These are phyloP conservation scores for Crypturellus tataupa DNA, from an alignment of 2,797 vertebrate genomes.

Conservation along the genomic window DNA sequence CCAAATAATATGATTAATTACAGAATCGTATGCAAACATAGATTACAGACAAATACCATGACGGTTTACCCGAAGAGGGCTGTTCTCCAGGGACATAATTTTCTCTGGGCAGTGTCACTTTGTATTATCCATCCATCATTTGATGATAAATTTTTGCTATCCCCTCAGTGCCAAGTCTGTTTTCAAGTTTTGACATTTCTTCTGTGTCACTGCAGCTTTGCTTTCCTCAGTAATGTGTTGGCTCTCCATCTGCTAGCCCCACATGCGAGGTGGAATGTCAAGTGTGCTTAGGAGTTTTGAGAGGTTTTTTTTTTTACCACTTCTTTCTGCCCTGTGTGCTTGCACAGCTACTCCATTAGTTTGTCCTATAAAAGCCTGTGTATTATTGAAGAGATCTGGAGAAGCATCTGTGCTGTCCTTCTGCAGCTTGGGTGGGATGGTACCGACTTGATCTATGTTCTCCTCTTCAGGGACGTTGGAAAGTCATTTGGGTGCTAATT, in stretches of 20 bases:
- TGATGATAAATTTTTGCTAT: slow-evolving; percentile 11
- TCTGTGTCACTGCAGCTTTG: slow-evolving; percentile 27
- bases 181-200: slow-evolving; percentile 56
- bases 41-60: not conserved
- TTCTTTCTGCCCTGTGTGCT: not conserved
- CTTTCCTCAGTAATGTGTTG: not conserved
- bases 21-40: slow-evolving; percentile 14
- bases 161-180: slow-evolving; percentile 26
- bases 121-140: slow-evolving; percentile 36
- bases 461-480: not conserved
- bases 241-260: not conserved
- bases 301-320: not conserved
- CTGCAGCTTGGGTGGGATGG: not conserved
- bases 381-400: not conserved
- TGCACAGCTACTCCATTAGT: not conserved
- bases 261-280: not conserved
- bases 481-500: not conserved
- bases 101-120: slow-evolving; percentile 44
- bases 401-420: not conserved
- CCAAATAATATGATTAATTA: slow-evolving; percentile 16
- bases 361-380: not conserved
- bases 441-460: not conserved
- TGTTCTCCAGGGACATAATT: not conserved
- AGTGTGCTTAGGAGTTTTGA: not conserved
- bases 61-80: slow-evolving; percentile 2